Evolutionary conservation across 2,888 invertebrate species (phyloP).

Genomic region (Sarcophaga variegata): DNA sequence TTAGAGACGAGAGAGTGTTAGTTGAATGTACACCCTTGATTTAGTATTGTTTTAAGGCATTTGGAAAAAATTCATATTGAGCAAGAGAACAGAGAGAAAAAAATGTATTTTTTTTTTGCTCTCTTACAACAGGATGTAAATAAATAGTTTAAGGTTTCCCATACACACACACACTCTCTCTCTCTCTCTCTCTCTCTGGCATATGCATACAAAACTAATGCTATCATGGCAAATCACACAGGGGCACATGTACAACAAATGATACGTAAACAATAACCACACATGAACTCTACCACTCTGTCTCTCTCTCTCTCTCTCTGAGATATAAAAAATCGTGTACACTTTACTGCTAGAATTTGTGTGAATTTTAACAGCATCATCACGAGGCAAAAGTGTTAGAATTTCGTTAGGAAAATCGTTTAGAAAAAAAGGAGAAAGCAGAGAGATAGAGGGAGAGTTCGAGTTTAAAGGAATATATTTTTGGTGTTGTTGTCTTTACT

Average conservation of each 20-base stretch:
- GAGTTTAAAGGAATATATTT: background rate
- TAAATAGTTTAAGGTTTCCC: slow-evolving; percentile 41
- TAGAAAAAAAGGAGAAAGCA: too few relatives aligned
- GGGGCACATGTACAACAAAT: slow-evolving; percentile 16
- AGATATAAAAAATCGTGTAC: too few relatives aligned
- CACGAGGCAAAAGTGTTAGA: slow-evolving; percentile 44
- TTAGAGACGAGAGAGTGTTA: too few relatives aligned
- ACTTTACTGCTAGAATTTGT: background rate
- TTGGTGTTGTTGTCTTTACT: background rate
- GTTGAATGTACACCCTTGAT: too few relatives aligned
- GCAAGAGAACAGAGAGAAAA: slow-evolving; percentile 27
- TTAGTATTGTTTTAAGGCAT: slow-evolving; percentile 27
- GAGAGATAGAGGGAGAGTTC: too few relatives aligned
- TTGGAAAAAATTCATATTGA: slow-evolving; percentile 5
- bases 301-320: too few relatives aligned
- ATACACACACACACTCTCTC: background rate
- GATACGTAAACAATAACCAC: slow-evolving; percentile 58
- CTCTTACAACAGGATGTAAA: slow-evolving; percentile 4
- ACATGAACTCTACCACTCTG: background rate
- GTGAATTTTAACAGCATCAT: slow-evolving; percentile 28
- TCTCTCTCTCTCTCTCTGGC: background rate
- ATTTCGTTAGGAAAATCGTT: slow-evolving; percentile 10
- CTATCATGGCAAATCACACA: background rate
- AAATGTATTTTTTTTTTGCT: slow-evolving; percentile 61
- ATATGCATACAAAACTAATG: background rate